phyloP scores from a whole-genome alignment of 2,113 vertebrate genomes.

The Chelonoidis abingdonii region DNA sequence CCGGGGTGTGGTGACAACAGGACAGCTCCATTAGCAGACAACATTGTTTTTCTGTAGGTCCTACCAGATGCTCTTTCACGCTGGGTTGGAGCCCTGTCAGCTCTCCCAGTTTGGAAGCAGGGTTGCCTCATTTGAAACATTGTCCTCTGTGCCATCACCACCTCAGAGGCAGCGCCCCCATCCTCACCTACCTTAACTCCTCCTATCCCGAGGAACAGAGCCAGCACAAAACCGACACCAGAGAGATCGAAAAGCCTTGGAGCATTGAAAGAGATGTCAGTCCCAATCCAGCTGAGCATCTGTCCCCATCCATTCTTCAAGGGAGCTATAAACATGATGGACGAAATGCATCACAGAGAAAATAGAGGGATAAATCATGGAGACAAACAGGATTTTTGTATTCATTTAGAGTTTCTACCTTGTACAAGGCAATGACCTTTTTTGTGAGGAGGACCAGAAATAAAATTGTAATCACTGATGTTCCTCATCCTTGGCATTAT shows the following conservation, averaged over 20 bases:
- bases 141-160: not conserved
- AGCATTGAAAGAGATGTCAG: not conserved
- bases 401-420: not conserved
- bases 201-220: not conserved
- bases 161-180: no score
- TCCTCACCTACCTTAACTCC: not conserved
- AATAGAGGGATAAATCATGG: not conserved
- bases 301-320: not conserved
- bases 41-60: not conserved
- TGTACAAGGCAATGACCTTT: not conserved
- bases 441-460: not conserved
- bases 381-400: not conserved
- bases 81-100: not conserved
- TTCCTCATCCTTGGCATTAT: accelerated
- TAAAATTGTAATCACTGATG: not conserved
- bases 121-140: not conserved
- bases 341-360: not conserved
- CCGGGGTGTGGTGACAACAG: no score
- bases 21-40: not conserved
- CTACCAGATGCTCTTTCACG: not conserved
- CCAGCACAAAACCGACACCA: not conserved
- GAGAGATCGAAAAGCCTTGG: not conserved
- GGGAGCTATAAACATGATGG: not conserved
- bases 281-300: not conserved
- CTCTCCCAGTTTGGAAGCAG: not conserved